Base-by-base conservation (phyloP, 1,140 invertebrate genomes). In the Lepidurus couesii region DNA sequence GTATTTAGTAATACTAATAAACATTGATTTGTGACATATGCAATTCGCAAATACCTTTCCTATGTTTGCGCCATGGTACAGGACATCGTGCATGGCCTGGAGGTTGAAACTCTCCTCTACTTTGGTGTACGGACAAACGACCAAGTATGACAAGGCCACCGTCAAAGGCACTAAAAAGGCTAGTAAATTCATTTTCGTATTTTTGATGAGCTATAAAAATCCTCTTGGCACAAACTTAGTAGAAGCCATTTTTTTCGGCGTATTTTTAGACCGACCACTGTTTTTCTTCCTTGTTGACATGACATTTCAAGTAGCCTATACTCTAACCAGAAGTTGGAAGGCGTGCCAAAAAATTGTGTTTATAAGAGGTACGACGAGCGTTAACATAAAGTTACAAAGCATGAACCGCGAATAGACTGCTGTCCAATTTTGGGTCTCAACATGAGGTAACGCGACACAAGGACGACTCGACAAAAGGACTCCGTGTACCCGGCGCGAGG, bases 91-190 rank as follows among this genome's bases (percentile, higher is more conserved):
- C 85, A 93, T 94, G 13, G 98, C 98, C 88, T 99, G 95, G 26
- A 98, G 87, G 87, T 98, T 99, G 84, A 99, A 99, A 87, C 96
- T 99, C 88, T 99, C 98, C 87, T 99, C 98, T 10, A 99, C 98
- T 92, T 99, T 99, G 1, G 96, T 99, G 84, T 93, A 98, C 74
- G 98, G 97, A 84, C 95, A 97, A 81, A 94, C 89, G 75, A 95
- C 83, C 73, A 98, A 85, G 85, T 97, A 93, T 79, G 93, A 86
- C 26, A 86, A 73, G 53, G 80, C 80, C 6, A 81, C 80, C 43
- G 53, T 65, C 53, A 65, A 65, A 65, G 53, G 53, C 53, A 65
- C 53, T 65, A 65, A 65, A 7, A 65, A 21, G 53, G 53, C 53
- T 65, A n/a, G 16, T 65, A 65, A 16, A 65, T 65, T 65, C 53